Evolutionary conservation across 2,113 vertebrate species (phyloP).

Genomic region (Mesocricetus auratus): DNA sequence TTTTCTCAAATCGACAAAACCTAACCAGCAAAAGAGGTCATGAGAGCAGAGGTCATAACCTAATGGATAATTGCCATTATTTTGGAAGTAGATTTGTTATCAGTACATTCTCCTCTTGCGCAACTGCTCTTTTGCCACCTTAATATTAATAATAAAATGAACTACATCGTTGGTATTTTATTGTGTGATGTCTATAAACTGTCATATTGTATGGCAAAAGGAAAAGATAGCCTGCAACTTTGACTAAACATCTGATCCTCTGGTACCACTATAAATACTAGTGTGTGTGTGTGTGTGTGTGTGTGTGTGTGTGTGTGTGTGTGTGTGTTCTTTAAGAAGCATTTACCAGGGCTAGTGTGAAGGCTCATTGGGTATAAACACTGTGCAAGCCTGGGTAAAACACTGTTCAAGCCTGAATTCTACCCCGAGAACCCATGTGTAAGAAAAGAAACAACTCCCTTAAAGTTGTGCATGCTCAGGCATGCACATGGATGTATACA

Average conservation of each 20-base stretch:
- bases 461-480: neutral
- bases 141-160: neutral
- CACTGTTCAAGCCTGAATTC: neutral
- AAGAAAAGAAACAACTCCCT: neutral
- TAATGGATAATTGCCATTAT: neutral
- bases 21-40: neutral
- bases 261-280: slow-evolving; percentile 20
- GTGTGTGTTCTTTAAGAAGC: neutral
- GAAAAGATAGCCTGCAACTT: neutral
- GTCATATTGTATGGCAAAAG: neutral
- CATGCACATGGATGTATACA: neutral
- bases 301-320: neutral
- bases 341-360: too few species aligned
- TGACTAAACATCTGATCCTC: neutral
- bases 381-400: too few species aligned
- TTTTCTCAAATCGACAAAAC: neutral
- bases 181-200: neutral
- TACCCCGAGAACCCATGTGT: neutral
- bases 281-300: neutral
- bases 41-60: neutral
- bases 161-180: neutral
- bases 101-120: neutral
- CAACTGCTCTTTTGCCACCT: neutral
- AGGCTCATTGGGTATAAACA: neutral
- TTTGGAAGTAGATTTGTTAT: neutral